Conservation (phyloP, 2,888 invertebrate species). For the Lepidochrysops patricia region DNA sequence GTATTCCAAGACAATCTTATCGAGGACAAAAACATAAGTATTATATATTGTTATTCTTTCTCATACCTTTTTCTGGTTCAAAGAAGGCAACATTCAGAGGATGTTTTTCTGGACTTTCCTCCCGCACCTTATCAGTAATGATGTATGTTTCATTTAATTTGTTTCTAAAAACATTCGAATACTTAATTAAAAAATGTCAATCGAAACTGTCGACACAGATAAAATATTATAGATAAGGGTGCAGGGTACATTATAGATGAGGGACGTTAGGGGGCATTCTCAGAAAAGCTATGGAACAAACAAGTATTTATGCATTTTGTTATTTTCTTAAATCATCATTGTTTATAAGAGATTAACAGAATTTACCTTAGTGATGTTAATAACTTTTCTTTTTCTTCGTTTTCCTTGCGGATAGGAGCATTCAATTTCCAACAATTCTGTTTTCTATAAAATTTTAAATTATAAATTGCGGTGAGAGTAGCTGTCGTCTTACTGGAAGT, state of each 20-base stretch:
- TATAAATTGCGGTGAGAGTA: constrained; percentile 39
- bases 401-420: constrained; percentile 21
- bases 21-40: too few relatives aligned
- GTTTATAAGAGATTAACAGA: background rate
- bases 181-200: too few relatives aligned
- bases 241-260: too few relatives aligned
- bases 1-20: too few relatives aligned
- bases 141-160: constrained; percentile 32
- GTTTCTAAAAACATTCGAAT: constrained; percentile 22
- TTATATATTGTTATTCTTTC: too few relatives aligned
- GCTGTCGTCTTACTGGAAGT: constrained; percentile 22
- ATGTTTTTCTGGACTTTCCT: constrained; percentile 14
- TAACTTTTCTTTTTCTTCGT: constrained; percentile 21
- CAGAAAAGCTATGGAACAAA: too few relatives aligned
- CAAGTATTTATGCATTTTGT: too few relatives aligned
- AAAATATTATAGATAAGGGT: too few relatives aligned
- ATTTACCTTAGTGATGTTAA: constrained; percentile 22
- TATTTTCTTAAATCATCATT: too few relatives aligned
- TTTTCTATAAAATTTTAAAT: constrained; percentile 47
- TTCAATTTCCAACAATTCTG: constrained; percentile 44
- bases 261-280: too few relatives aligned
- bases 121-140: constrained; percentile 19
- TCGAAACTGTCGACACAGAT: too few relatives aligned
- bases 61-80: constrained; percentile 27
- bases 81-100: constrained; percentile 31